Evolutionary conservation across 2,888 invertebrate species (phyloP).

Genomic region (Penaeus monodon): DNA sequence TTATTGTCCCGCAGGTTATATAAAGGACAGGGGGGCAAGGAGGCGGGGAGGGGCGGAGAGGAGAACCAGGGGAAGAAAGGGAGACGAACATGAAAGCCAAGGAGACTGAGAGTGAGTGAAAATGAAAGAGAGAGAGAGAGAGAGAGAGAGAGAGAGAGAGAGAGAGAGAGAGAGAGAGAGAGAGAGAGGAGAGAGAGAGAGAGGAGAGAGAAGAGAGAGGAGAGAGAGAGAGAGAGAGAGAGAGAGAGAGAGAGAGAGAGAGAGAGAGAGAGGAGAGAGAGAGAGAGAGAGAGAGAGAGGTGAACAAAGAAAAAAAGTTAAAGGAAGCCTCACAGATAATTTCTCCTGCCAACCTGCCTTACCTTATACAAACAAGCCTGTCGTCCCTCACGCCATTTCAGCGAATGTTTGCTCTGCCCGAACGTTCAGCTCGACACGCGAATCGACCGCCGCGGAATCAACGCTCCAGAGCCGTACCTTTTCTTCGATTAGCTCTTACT

Average conservation of each 20-base stretch:
- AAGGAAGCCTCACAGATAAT: neutral
- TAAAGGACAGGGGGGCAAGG: neutral
- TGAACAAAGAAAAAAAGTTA: neutral
- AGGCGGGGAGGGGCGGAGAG: neutral
- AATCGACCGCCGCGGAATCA: too few species aligned
- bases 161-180: neutral
- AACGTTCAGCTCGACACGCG: too few species aligned
- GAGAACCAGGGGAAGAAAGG: neutral
- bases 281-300: neutral
- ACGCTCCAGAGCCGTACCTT: too few species aligned
- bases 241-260: neutral
- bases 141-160: neutral
- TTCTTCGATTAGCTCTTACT: too few species aligned
- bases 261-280: neutral
- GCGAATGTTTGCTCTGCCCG: too few species aligned
- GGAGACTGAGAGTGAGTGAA: neutral
- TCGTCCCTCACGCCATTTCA: too few species aligned
- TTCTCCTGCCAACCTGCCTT: too few species aligned
- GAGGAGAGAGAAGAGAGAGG: neutral
- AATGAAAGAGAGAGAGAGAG: neutral
- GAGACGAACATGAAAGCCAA: neutral
- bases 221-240: neutral
- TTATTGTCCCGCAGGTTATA: neutral
- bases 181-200: neutral
- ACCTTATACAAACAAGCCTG: too few species aligned